phyloP scores from a whole-genome alignment of 2,797 vertebrate species.

The Malurus leucopterus region DNA sequence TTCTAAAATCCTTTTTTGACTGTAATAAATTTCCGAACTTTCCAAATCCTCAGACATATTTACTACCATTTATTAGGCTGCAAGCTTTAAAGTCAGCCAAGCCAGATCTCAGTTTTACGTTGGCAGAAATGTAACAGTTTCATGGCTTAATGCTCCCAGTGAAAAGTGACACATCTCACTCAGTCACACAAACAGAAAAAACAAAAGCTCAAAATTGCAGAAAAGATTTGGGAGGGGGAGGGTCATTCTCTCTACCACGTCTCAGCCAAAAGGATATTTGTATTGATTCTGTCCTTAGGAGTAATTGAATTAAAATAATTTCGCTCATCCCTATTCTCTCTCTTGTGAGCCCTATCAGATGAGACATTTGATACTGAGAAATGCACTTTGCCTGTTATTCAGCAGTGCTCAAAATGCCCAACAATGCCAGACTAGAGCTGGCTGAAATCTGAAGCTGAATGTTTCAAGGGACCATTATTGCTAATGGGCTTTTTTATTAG shows the following conservation, averaged over 20 bases:
- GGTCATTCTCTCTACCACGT: neutral
- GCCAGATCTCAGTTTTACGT: neutral
- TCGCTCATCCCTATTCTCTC: neutral
- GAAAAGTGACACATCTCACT: neutral
- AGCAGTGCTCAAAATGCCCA: neutral
- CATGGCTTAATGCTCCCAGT: neutral
- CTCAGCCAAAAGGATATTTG: neutral
- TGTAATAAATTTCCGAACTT: neutral
- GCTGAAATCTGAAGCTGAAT: neutral
- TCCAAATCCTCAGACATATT: neutral
- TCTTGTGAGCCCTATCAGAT: neutral
- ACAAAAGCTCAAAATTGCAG: neutral
- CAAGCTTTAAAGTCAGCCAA: neutral
- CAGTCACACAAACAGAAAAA: neutral
- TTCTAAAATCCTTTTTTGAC: neutral
- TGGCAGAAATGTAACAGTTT: neutral
- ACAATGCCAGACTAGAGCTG: neutral
- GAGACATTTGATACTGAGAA: neutral
- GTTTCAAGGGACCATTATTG: slow-evolving; percentile 15
- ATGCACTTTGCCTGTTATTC: slow-evolving; percentile 2
- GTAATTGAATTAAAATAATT: slow-evolving; percentile 10
- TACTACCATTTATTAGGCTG: neutral
- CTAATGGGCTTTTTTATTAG: slow-evolving; percentile 40
- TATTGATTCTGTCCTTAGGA: neutral
- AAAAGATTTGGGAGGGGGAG: neutral